Evolutionary conservation across 2,113 vertebrate genomes (phyloP).

Genomic region (Apistogramma diplotaenia): DNA sequence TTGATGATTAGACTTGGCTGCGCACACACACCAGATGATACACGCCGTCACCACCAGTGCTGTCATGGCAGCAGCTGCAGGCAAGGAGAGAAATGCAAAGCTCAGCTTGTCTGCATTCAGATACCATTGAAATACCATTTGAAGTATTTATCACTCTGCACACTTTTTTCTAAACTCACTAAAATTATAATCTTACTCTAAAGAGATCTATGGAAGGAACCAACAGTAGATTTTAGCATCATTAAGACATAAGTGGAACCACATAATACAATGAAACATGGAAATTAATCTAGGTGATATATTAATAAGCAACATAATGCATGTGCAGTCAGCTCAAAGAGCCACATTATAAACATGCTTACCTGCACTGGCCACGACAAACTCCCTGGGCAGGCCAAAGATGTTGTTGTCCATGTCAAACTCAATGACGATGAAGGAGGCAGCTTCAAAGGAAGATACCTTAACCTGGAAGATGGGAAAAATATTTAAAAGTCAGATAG

Average conservation of each 20-base stretch:
- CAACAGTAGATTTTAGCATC: neutral
- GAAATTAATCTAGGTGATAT: too few relatives aligned
- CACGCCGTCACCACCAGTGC: conserved; percentile 91
- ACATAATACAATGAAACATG: neutral
- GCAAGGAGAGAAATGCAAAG: neutral
- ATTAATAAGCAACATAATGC: neutral
- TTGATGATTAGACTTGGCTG: conserved; percentile 93
- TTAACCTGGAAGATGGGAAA: conserved; percentile 77
- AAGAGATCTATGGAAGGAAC: neutral
- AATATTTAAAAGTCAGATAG: neutral
- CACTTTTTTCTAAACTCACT: neutral
- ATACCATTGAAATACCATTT: too few relatives aligned
- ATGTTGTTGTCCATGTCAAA: conserved; percentile 93
- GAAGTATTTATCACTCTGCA: neutral
- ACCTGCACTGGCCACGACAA: conserved; percentile 95
- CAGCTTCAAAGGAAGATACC: conserved; percentile 83
- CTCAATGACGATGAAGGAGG: conserved; percentile 82
- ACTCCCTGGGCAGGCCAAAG: conserved; percentile 91
- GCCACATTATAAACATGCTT: conserved; percentile 25
- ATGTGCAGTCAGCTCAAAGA: neutral
- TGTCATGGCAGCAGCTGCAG: conserved; percentile 90
- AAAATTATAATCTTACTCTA: neutral
- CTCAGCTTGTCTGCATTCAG: neutral
- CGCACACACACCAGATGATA: conserved; percentile 97
- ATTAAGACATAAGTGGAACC: neutral